phyloP scores from a whole-genome alignment of 35 echinoderm and acorn worm genomes.

The Acanthaster planci region DNA sequence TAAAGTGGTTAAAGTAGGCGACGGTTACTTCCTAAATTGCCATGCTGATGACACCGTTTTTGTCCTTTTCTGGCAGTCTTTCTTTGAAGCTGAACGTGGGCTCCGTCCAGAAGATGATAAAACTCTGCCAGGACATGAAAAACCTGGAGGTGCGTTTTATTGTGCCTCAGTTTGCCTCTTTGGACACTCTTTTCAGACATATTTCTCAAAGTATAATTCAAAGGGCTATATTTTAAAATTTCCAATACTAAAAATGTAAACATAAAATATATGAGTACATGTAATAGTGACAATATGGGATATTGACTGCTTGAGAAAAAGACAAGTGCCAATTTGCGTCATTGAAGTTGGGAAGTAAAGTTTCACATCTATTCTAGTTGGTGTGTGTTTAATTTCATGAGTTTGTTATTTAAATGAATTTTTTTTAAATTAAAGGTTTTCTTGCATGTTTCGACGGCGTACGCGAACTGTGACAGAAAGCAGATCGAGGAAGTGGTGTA shows the following conservation, averaged over 20 bases:
- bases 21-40: too few relatives aligned
- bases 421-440: conserved; percentile 60
- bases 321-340: background rate
- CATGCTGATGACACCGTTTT: too few relatives aligned
- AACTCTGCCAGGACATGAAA: conserved; percentile 77
- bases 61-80: conserved; percentile 51
- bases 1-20: too few relatives aligned
- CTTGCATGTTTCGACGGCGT: conserved; percentile 88
- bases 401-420: background rate
- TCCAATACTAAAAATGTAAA: too few relatives aligned
- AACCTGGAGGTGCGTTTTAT: conserved; percentile 55
- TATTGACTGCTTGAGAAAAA: too few relatives aligned
- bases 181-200: background rate
- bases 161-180: background rate
- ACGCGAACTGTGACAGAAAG: conserved; percentile 88
- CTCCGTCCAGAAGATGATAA: conserved; percentile 70
- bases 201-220: too few relatives aligned
- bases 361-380: background rate
- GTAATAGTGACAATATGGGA: too few relatives aligned
- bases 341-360: background rate
- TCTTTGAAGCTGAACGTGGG: conserved; percentile 82
- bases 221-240: too few relatives aligned
- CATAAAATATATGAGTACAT: too few relatives aligned
- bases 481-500: conserved; percentile 94
- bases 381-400: background rate